phyloP scores from a whole-genome alignment of 2,888 invertebrate species.

The Protodeltote pygarga region DNA sequence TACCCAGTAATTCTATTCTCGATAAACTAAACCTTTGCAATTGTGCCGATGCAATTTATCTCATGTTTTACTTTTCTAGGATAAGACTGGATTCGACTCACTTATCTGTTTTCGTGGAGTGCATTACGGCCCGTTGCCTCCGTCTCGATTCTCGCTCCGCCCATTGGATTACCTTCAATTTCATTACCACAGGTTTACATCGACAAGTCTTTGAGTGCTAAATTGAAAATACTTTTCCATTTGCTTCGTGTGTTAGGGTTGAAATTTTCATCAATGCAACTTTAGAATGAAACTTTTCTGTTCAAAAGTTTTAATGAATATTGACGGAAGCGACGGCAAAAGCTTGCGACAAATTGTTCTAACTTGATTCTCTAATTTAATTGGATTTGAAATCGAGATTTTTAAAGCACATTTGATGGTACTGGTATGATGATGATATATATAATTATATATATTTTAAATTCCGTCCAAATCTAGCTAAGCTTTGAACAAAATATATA shows the following conservation, averaged over 20 bases:
- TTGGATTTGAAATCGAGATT: too few species aligned
- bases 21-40: constrained; percentile 33
- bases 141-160: constrained; percentile 41
- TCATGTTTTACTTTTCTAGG: constrained; percentile 47
- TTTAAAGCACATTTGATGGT: too few species aligned
- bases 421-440: too few species aligned
- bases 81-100: constrained; percentile 50
- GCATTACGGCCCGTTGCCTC: constrained; percentile 52
- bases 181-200: constrained; percentile 43
- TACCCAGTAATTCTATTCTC: constrained; percentile 5
- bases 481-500: too few species aligned
- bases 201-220: constrained; percentile 28
- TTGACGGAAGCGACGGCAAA: too few species aligned
- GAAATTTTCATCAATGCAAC: neutral
- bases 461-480: too few species aligned
- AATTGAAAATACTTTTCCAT: constrained; percentile 31
- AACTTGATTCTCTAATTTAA: too few species aligned
- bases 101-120: constrained; percentile 57
- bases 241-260: constrained; percentile 3
- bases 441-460: too few species aligned
- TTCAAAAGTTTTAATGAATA: neutral
- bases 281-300: neutral
- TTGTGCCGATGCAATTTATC: constrained; percentile 44
- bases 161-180: constrained; percentile 54
- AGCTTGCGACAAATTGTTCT: too few species aligned